Evolutionary conservation across 2,113 vertebrate species (phyloP), one percentile per base, ranked within the genome.

Genomic region (Tenrec ecaudatus): DNA sequence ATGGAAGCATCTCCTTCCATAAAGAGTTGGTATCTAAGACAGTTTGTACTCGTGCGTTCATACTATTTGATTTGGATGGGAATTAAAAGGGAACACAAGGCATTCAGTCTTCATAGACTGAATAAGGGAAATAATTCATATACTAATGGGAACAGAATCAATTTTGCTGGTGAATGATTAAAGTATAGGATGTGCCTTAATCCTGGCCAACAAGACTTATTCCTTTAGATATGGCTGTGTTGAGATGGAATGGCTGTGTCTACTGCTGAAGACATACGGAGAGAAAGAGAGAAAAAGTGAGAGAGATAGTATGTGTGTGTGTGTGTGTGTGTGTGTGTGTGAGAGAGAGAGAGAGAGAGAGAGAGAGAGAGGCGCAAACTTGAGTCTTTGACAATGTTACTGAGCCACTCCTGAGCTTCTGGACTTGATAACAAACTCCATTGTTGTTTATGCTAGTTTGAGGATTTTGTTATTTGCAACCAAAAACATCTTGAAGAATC

Each of bases 41-140:
- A 27, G 75, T 31, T 40, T n/a, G 40, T 93, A 93, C 15, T 66
- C 36, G 58, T 20, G 43, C 38, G 57, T 82, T 90, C 79, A 53
- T 62, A 36, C 38, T 82, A 69, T 79, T 4, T 89, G 25, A 86
- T 58, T 89, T 71, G 68, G 69, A 36, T 58, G 27, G 7, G 5
- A 2, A 5, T 23, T 22, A 94, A 94, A 78, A 88, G 87, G 78
- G 15, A 94, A 92, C 12, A 29, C 15, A 86, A 95, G 20, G 80
- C 20, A 75, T 78, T 23, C 82, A 29, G 43, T 47, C 43, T 47
- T 22, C 9, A 78, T 23, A 88, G 47, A 47, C 43, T 47, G 27
- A 93, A 43, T 53, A 90, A 90, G 36, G 25, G 71, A 93, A 91
- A 79, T 27, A 77, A 77, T 68, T 33, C 73, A 85, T 7, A 53